These are phyloP conservation scores for Timema podura DNA, from an alignment of 2,888 invertebrate species.

Conservation along the genomic window DNA sequence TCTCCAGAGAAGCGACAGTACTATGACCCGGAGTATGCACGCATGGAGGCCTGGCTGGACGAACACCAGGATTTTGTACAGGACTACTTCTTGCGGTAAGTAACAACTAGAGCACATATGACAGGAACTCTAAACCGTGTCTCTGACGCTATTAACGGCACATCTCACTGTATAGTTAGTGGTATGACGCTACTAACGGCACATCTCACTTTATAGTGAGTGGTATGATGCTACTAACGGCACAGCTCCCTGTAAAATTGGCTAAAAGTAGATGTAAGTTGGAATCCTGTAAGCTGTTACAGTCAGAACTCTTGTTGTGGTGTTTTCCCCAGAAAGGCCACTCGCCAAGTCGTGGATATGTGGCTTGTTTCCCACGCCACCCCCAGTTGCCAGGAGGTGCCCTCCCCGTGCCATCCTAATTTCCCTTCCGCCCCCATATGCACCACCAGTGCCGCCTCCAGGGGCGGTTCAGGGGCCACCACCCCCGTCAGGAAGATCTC, in stretches of 20 bases:
- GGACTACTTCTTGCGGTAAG: constrained; percentile 88
- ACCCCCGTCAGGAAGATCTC: constrained; percentile 92
- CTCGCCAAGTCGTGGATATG: constrained; percentile 86
- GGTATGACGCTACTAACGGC: too few species aligned
- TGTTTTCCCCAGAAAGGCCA: constrained; percentile 68
- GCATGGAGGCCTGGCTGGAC: constrained; percentile 94
- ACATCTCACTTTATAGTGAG: too few species aligned
- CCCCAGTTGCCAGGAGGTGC: constrained; percentile 44
- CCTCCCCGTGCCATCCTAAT: constrained; percentile 36
- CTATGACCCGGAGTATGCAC: constrained; percentile 83
- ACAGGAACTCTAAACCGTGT: background rate
- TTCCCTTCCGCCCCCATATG: constrained; percentile 18
- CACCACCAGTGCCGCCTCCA: constrained; percentile 47
- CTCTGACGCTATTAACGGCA: too few species aligned
- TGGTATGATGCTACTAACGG: too few species aligned
- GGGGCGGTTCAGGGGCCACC: constrained; percentile 80
- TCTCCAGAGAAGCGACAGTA: constrained; percentile 47
- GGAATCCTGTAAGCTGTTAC: too few species aligned
- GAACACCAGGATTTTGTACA: constrained; percentile 94
- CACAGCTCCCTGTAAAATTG: too few species aligned
- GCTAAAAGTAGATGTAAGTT: too few species aligned
- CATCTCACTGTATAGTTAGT: too few species aligned
- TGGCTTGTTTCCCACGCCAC: constrained; percentile 90
- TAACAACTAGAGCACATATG: background rate
- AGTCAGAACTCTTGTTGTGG: background rate